A percentile compares a stretch with the other conserved stretches of the same genome.
Evolutionary conservation across 1,140 invertebrate species (phyloP).

Genomic region (Agraylea sexmaculata): DNA sequence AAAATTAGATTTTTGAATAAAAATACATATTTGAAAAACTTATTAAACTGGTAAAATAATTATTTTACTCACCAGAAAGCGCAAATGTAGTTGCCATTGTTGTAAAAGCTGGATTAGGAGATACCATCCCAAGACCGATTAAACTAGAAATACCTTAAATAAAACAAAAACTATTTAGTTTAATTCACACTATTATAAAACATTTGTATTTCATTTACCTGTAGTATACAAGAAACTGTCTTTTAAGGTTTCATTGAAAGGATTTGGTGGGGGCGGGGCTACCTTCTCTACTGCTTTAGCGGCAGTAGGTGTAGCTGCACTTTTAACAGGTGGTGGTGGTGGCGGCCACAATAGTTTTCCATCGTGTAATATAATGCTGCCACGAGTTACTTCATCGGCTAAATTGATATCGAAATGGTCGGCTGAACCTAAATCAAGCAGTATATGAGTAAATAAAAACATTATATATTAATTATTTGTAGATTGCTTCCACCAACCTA

Average conservation of each 20-base stretch:
- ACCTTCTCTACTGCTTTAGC: conserved; percentile 34
- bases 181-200: conserved; percentile 4
- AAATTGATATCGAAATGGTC: conserved; percentile 71
- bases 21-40: neutral
- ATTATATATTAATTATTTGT: neutral
- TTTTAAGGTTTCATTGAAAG: conserved; percentile 47
- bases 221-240: conserved; percentile 58
- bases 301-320: conserved; percentile 33
- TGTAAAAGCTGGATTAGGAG: conserved; percentile 74
- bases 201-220: conserved; percentile 35
- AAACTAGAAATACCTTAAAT: conserved; percentile 52
- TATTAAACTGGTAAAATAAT: neutral
- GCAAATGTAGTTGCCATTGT: conserved; percentile 80
- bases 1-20: conserved; percentile 28
- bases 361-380: conserved; percentile 62
- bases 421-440: conserved; percentile 42
- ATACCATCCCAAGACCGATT: conserved; percentile 57
- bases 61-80: conserved; percentile 47
- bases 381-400: conserved; percentile 76
- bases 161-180: conserved; percentile 14
- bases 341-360: conserved; percentile 74
- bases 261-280: conserved; percentile 34
- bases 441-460: neutral
- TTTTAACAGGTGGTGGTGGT: conserved; percentile 45
- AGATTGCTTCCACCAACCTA: conserved; percentile 46